A percentile compares a stretch with the other conserved stretches of the same genome.
Evolutionary conservation across 1,140 invertebrate genomes (phyloP).

Genomic region (Solenopsis fugax): DNA sequence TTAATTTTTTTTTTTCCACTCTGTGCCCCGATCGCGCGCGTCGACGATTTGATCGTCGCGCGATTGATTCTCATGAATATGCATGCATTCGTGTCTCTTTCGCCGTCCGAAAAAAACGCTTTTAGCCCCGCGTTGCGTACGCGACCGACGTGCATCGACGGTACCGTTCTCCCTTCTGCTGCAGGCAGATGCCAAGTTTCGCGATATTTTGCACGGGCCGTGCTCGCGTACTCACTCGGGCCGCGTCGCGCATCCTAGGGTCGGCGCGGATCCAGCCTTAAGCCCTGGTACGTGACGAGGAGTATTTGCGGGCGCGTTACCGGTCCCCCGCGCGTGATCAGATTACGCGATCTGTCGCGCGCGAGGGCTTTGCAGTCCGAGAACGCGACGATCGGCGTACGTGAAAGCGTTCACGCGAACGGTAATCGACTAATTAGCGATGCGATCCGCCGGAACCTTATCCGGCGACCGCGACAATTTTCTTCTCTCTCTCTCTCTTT

Average conservation of each 20-base stretch:
- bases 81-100: slow-evolving; percentile 24
- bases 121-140: neutral
- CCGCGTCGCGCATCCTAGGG: slow-evolving; percentile 44
- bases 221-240: slow-evolving; percentile 34
- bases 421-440: slow-evolving; percentile 72
- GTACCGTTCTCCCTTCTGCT: neutral
- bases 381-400: slow-evolving; percentile 21
- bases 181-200: slow-evolving; percentile 49
- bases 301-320: slow-evolving; percentile 77
- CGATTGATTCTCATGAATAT: slow-evolving; percentile 63
- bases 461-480: slow-evolving; percentile 12
- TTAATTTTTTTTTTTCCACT: slow-evolving; percentile 32
- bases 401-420: slow-evolving; percentile 34
- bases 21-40: neutral
- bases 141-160: neutral
- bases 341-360: slow-evolving; percentile 71
- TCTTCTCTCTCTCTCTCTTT: neutral
- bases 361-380: slow-evolving; percentile 63
- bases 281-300: slow-evolving; percentile 77
- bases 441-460: slow-evolving; percentile 53
- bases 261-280: slow-evolving; percentile 69
- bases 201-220: slow-evolving; percentile 62
- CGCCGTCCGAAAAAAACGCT: slow-evolving; percentile 37
- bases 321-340: slow-evolving; percentile 75
- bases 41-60: slow-evolving; percentile 30